phyloP scores from a whole-genome alignment of 2,797 vertebrate genomes.

The Eulemur rubriventer region DNA sequence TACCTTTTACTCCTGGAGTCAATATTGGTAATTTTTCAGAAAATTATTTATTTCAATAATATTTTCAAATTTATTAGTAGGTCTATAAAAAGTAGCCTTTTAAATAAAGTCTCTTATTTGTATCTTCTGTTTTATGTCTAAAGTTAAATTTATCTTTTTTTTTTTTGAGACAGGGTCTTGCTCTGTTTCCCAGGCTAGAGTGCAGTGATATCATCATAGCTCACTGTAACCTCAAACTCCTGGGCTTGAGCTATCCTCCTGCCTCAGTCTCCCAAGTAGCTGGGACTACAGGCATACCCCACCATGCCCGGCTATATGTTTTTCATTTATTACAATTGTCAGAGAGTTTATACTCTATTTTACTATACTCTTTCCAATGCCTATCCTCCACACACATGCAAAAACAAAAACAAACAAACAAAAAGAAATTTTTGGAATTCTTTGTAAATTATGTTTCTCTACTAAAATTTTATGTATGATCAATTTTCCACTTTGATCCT shows the following conservation, averaged over 20 bases:
- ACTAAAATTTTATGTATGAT: background rate
- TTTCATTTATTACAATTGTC: background rate
- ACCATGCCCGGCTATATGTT: background rate
- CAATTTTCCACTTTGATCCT: background rate
- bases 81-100: background rate
- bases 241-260: background rate
- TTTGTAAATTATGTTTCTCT: background rate
- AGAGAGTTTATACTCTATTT: background rate
- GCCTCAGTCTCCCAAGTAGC: background rate
- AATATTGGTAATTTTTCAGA: background rate
- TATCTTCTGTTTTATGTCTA: background rate
- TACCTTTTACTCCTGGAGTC: background rate
- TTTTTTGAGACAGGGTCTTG: background rate
- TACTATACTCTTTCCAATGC: background rate
- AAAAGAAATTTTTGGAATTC: background rate
- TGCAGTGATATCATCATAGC: background rate
- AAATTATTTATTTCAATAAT: background rate
- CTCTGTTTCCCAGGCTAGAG: background rate
- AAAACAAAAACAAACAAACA: background rate
- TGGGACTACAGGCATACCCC: background rate
- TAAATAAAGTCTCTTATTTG: background rate
- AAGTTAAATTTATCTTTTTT: background rate
- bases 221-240: background rate
- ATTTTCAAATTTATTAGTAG: background rate
- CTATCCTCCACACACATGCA: background rate